Conservation (phyloP, 2,797 vertebrate species). For the Oryzias sinensis region DNA sequence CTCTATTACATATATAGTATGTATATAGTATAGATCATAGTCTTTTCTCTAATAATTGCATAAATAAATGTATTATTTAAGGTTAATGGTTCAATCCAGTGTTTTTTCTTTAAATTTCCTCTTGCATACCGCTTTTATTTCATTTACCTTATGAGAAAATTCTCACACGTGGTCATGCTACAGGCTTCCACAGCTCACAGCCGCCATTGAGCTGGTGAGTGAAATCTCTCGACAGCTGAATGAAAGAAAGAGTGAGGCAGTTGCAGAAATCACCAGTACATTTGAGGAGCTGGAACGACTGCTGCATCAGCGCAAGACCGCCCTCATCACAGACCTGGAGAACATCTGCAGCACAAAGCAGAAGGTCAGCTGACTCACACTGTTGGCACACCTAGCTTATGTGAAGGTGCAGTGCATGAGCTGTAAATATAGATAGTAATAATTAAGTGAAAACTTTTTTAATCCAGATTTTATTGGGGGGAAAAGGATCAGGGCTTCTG, state of each 20-base stretch:
- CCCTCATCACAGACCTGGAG: constrained; percentile 89
- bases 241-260: constrained; percentile 85
- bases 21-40: no score
- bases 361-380: constrained; percentile 75
- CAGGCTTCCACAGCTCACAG: constrained; percentile 89
- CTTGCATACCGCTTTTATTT: background rate
- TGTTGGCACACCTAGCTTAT: no score
- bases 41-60: no score
- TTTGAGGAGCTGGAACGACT: constrained; percentile 90
- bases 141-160: no score
- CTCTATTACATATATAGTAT: no score
- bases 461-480: no score
- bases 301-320: constrained; percentile 86
- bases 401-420: no score
- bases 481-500: no score
- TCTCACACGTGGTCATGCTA: background rate
- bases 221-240: constrained; percentile 91
- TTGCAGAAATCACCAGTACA: constrained; percentile 85
- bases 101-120: background rate
- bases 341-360: constrained; percentile 88
- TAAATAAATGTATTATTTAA: no score
- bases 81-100: no score
- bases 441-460: no score
- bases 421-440: no score
- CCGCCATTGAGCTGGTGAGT: constrained; percentile 86